Conservation (phyloP, 1,140 invertebrate species). For the Varroa destructor region DNA sequence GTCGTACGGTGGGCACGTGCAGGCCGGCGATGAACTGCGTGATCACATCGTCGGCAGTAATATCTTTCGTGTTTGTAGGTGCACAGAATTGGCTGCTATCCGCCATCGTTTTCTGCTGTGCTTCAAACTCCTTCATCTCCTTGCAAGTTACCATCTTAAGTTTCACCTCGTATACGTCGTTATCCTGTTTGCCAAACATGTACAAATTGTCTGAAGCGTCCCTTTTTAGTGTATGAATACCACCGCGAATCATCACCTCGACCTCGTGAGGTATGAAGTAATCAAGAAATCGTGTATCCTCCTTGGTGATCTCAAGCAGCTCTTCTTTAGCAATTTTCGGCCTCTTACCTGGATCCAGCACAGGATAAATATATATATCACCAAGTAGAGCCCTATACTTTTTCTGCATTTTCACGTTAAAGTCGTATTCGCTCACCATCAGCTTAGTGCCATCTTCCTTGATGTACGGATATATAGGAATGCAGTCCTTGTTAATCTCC, state of each 20-base stretch:
- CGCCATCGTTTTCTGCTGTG: constrained; percentile 2
- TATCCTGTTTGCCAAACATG: constrained; percentile 31
- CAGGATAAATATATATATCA: constrained; percentile 52
- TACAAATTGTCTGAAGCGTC: constrained; percentile 48
- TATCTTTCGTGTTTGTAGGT: constrained; percentile 18
- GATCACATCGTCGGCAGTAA: constrained; percentile 25
- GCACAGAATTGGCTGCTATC: neutral
- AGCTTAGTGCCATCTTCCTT: constrained; percentile 25
- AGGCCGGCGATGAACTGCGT: constrained; percentile 19
- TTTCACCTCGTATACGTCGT: constrained; percentile 11
- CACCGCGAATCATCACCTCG: constrained; percentile 32
- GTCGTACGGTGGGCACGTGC: constrained; percentile 3
- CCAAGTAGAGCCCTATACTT: constrained; percentile 32
- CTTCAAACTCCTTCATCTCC: constrained; percentile 19
- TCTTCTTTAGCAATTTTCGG: constrained; percentile 42
- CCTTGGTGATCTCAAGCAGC: constrained; percentile 50
- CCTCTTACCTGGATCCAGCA: constrained; percentile 44
- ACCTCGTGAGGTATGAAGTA: constrained; percentile 32
- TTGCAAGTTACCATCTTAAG: constrained; percentile 13
- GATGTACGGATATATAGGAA: constrained; percentile 37
- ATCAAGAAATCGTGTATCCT: constrained; percentile 34
- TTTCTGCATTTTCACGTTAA: constrained; percentile 32
- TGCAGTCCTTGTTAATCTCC: constrained; percentile 52
- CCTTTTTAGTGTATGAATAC: constrained; percentile 34
- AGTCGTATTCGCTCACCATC: constrained; percentile 32